Percentiles rank a stretch among this genome's conserved stretches.
phyloP scores from a whole-genome alignment of 1,140 invertebrate genomes.

The Scaptomyza hsui region DNA sequence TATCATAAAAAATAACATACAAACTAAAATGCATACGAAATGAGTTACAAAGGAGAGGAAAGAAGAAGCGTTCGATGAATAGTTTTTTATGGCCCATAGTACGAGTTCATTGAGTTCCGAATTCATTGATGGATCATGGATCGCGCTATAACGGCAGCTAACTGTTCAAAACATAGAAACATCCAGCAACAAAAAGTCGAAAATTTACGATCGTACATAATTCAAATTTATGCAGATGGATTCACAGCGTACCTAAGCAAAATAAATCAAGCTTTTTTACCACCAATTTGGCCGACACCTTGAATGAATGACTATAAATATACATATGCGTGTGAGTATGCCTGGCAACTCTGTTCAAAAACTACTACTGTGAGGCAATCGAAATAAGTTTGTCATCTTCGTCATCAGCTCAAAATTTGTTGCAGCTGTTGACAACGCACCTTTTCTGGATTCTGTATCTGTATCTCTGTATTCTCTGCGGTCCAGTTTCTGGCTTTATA shows the following conservation, averaged over 20 bases:
- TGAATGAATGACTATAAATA: conserved; percentile 9
- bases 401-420: conserved; percentile 19
- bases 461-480: conserved; percentile 51
- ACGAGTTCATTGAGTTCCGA: conserved; percentile 67
- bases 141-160: conserved; percentile 50
- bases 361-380: conserved; percentile 27
- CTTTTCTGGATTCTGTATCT: conserved; percentile 8
- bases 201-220: conserved; percentile 51
- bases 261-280: conserved; percentile 47
- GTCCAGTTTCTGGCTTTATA: conserved; percentile 67
- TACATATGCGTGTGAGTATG: background rate
- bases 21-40: conserved; percentile 73
- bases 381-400: conserved; percentile 34
- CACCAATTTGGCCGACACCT: conserved; percentile 33
- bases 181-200: conserved; percentile 4
- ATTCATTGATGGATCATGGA: conserved; percentile 75
- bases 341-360: conserved; percentile 32
- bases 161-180: conserved; percentile 44
- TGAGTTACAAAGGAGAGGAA: conserved; percentile 34
- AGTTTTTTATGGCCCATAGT: conserved; percentile 37
- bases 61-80: conserved; percentile 13
- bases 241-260: conserved; percentile 30
- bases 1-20: conserved; percentile 67
- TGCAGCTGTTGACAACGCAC: conserved; percentile 68
- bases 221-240: conserved; percentile 55